phyloP scores from a whole-genome alignment of 92 coral and sea anemone genomes.

The Actinostola sp. region DNA sequence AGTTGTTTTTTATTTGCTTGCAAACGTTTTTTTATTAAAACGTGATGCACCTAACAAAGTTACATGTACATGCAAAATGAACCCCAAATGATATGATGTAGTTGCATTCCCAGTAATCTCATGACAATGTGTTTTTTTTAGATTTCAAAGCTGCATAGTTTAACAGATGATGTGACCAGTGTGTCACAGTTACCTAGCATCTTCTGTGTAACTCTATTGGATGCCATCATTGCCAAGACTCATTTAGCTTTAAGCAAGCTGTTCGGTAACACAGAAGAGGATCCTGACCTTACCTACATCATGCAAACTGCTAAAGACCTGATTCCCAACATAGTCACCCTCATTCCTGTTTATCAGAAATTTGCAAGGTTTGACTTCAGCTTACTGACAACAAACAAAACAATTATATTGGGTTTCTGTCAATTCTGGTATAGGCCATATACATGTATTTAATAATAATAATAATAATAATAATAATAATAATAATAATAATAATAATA shows the following conservation, averaged over 20 bases:
- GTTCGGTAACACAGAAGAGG: conserved; percentile 83
- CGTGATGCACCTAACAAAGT: neutral
- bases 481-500: too few relatives aligned
- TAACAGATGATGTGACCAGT: conserved; percentile 37
- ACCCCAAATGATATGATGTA: too few relatives aligned
- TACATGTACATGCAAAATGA: too few relatives aligned
- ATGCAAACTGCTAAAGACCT: conserved; percentile 76
- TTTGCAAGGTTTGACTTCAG: conserved; percentile 75
- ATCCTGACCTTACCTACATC: conserved; percentile 71
- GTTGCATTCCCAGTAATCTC: too few relatives aligned
- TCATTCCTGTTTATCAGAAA: conserved; percentile 82
- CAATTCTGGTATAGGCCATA: too few relatives aligned
- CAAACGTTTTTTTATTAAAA: too few relatives aligned
- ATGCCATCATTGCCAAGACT: conserved; percentile 76
- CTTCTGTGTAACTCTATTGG: conserved; percentile 70
- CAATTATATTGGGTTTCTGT: too few relatives aligned
- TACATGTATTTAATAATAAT: too few relatives aligned
- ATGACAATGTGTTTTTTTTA: conserved; percentile 6
- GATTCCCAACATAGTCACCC: conserved; percentile 63
- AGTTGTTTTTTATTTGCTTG: too few relatives aligned
- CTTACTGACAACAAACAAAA: too few relatives aligned
- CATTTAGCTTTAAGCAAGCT: conserved; percentile 64
- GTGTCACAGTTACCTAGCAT: conserved; percentile 83
- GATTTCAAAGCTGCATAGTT: conserved; percentile 51
- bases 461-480: too few relatives aligned